These are phyloP conservation scores for Lasioglossum vierecki DNA, from an alignment of 2,888 invertebrate genomes.

Conservation along the genomic window DNA sequence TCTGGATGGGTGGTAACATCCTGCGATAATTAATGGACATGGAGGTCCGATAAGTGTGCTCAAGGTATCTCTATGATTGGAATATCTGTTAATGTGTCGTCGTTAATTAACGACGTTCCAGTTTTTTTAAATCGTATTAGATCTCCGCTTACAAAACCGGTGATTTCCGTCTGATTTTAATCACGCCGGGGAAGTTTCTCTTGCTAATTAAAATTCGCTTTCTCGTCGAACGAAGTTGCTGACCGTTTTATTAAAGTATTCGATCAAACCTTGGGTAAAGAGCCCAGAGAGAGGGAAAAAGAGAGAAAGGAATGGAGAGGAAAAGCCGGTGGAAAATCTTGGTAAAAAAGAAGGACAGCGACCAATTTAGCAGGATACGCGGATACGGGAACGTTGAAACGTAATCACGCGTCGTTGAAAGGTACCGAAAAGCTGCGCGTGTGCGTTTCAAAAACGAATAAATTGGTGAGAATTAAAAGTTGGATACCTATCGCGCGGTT, in stretches of 20 bases:
- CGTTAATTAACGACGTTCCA: slow-evolving; percentile 55
- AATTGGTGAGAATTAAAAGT: slow-evolving; percentile 35
- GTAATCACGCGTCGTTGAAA: slow-evolving; percentile 18
- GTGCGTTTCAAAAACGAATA: neutral
- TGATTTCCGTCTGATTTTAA: slow-evolving; percentile 46
- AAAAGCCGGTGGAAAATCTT: neutral
- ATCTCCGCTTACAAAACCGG: slow-evolving; percentile 49
- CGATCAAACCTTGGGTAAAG: neutral
- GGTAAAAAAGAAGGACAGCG: neutral
- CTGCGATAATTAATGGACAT: slow-evolving; percentile 54
- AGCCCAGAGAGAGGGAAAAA: no score
- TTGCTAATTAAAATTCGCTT: slow-evolving; percentile 59
- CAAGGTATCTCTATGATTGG: slow-evolving; percentile 26
- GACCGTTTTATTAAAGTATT: slow-evolving; percentile 40
- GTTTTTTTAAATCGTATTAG: slow-evolving; percentile 45
- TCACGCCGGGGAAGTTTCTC: slow-evolving; percentile 41
- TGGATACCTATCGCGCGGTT: slow-evolving; percentile 4
- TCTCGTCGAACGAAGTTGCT: slow-evolving; percentile 35
- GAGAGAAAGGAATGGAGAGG: no score
- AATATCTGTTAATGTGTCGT: slow-evolving; percentile 33
- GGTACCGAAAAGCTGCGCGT: neutral
- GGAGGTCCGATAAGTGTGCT: slow-evolving; percentile 28
- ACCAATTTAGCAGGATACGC: slow-evolving; percentile 3
- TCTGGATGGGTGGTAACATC: neutral
- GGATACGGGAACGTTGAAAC: neutral